A percentile compares a stretch with the other conserved stretches of the same genome.
Evolutionary conservation across 2,797 vertebrate genomes (phyloP).

Genomic region (Leptoclinus maculatus): DNA sequence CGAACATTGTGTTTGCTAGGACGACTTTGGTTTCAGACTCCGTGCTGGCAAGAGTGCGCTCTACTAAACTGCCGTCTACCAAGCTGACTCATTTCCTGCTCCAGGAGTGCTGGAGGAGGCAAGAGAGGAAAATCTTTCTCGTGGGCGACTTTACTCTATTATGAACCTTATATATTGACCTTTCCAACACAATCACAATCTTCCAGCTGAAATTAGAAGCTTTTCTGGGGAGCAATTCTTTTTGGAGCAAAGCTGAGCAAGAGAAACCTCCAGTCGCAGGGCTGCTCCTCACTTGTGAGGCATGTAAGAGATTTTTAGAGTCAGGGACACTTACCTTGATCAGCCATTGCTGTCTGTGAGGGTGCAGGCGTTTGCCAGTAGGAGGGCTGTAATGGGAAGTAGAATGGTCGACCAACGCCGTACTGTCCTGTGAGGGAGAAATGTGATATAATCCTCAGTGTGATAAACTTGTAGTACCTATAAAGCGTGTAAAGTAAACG

Average conservation of each 20-base stretch:
- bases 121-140: background rate
- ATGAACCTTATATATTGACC: background rate
- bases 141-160: conserved; percentile 5
- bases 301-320: background rate
- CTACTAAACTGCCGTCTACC: background rate
- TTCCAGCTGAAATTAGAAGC: background rate
- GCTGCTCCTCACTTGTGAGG: background rate
- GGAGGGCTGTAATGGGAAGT: conserved; percentile 91
- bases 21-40: background rate
- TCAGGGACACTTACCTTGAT: conserved; percentile 81
- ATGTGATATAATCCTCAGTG: background rate
- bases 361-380: conserved; percentile 86
- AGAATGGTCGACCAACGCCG: conserved; percentile 94
- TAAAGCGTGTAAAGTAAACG: background rate
- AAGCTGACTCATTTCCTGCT: conserved; percentile 8
- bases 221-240: background rate
- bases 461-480: background rate
- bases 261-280: background rate
- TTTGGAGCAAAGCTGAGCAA: background rate
- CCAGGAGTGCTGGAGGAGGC: background rate
- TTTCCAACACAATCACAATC: conserved; percentile 9
- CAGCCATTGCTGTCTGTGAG: conserved; percentile 23
- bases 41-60: background rate
- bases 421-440: conserved; percentile 87
- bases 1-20: background rate